Evolutionary conservation across 2,113 vertebrate species (phyloP).

Genomic region (Vulpes ferrilata): DNA sequence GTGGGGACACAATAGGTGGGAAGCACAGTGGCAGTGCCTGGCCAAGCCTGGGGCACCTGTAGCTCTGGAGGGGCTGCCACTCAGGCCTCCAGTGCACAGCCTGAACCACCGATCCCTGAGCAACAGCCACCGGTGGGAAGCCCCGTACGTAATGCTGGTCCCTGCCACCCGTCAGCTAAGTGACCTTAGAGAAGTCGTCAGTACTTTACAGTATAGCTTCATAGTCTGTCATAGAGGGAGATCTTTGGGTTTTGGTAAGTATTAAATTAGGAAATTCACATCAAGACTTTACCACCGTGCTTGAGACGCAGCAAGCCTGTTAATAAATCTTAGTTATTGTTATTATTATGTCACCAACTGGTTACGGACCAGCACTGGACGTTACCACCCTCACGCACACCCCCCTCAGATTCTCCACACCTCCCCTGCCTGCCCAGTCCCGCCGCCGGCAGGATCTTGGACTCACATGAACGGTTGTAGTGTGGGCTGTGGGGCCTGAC

Average conservation of each 20-base stretch:
- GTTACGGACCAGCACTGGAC: neutral
- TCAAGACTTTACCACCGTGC: neutral
- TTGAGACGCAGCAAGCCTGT: neutral
- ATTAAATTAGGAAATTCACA: neutral
- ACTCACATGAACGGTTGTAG: neutral
- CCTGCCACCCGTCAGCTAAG: neutral
- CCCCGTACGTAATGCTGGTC: neutral
- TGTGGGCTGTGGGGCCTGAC: rapidly evolving
- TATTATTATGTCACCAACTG: neutral
- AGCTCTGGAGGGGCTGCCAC: too few species aligned
- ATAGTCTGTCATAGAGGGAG: neutral
- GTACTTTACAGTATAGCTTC: neutral
- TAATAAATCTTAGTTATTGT: too few species aligned
- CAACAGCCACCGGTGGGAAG: too few species aligned
- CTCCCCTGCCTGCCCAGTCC: neutral
- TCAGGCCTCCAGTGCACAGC: too few species aligned
- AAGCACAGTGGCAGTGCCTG: neutral
- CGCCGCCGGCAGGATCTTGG: neutral
- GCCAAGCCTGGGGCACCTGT: neutral
- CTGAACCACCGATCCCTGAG: neutral
- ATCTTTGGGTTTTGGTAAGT: neutral
- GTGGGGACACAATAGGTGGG: neutral
- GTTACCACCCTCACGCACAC: neutral
- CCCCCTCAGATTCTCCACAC: rapidly evolving
- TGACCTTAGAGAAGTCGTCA: too few species aligned